phyloP scores from a whole-genome alignment of 1,140 invertebrate genomes.

The Dufourea novaeangliae region DNA sequence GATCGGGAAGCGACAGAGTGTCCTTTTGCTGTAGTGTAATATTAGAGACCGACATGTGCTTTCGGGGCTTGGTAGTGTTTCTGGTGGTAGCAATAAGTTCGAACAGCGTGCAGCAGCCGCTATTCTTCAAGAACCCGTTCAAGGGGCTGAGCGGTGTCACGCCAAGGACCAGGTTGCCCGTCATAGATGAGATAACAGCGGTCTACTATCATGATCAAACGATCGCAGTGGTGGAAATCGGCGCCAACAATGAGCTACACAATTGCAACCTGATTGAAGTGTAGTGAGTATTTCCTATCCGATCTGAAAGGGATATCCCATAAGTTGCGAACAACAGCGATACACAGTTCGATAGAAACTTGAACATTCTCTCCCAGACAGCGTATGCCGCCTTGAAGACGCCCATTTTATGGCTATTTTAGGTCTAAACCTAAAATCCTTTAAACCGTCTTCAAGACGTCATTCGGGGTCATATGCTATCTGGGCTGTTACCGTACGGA shows the following conservation, averaged over 20 bases:
- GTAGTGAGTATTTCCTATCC: constrained; percentile 84
- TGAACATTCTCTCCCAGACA: no score
- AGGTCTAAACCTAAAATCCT: no score
- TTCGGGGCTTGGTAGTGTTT: constrained; percentile 27
- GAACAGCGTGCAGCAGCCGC: constrained; percentile 59
- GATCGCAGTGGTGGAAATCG: constrained; percentile 89
- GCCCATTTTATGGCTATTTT: no score
- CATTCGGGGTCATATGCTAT: neutral
- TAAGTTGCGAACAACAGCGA: no score
- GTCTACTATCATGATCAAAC: constrained; percentile 91
- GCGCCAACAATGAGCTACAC: constrained; percentile 84
- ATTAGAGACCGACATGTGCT: constrained; percentile 35
- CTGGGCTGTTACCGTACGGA: no score
- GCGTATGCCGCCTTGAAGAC: no score
- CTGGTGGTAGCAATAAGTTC: constrained; percentile 50
- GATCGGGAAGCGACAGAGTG: neutral
- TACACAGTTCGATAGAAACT: no score
- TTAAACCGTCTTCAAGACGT: no score
- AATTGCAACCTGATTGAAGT: constrained; percentile 93
- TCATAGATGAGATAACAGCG: constrained; percentile 50
- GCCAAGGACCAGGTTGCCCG: neutral
- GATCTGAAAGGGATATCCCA: neutral
- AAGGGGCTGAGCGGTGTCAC: constrained; percentile 65
- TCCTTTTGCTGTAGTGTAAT: neutral
- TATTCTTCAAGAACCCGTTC: constrained; percentile 62